Conservation (phyloP, 2,113 vertebrate species). For the Noturus placidus region DNA sequence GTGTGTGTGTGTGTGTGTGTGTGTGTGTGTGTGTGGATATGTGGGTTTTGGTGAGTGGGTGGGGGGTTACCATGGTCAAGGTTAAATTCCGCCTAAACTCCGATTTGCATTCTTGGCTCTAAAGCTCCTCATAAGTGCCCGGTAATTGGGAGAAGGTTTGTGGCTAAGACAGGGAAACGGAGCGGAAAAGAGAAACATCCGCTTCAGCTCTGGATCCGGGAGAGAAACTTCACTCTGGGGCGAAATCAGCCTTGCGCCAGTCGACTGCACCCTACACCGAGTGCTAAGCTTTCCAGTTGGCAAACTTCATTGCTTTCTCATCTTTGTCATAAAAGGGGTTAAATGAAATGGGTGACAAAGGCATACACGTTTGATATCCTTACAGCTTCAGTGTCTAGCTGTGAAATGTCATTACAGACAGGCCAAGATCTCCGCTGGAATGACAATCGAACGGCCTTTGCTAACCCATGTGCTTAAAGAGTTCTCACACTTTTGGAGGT, state of each 20-base stretch:
- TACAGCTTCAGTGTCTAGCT: neutral
- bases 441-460: slow-evolving; percentile 27
- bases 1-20: slow-evolving; percentile 5
- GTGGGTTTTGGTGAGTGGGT: neutral
- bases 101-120: slow-evolving; percentile 19
- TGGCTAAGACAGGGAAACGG: slow-evolving; percentile 37
- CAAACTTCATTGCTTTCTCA: neutral
- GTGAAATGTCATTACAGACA: slow-evolving; percentile 28
- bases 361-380: slow-evolving; percentile 15
- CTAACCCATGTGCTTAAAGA: slow-evolving; percentile 11
- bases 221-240: neutral
- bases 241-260: slow-evolving; percentile 6
- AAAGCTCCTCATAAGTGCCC: slow-evolving; percentile 22
- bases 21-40: neutral
- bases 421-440: slow-evolving; percentile 1
- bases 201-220: slow-evolving; percentile 2
- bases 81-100: slow-evolving; percentile 31
- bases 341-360: slow-evolving; percentile 4
- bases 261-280: neutral
- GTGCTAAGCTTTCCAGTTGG: slow-evolving; percentile 16
- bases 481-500: slow-evolving; percentile 1
- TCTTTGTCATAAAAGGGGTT: slow-evolving; percentile 32
- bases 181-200: slow-evolving; percentile 33
- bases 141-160: slow-evolving; percentile 44
- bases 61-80: slow-evolving; percentile 4